These are phyloP conservation scores for Naso thynnoides DNA, from an alignment of 2,797 vertebrate species.

Conservation along the genomic window DNA sequence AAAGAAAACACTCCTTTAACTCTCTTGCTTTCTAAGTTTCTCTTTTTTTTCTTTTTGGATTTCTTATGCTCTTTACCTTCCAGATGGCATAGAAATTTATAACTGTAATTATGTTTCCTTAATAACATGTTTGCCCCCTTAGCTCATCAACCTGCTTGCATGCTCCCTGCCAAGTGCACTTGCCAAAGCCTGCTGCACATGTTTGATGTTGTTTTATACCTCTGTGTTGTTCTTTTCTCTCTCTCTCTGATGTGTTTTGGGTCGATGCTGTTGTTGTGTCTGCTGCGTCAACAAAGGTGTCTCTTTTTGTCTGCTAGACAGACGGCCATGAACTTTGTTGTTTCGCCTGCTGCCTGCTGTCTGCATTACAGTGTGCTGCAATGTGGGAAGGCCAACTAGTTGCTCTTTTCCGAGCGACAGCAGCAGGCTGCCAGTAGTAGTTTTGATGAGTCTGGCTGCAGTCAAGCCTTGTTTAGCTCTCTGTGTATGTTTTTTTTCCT, in stretches of 20 bases:
- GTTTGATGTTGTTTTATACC: constrained; percentile 69
- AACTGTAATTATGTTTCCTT: constrained; percentile 79
- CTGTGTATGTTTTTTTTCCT: neutral
- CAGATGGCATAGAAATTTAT: constrained; percentile 75
- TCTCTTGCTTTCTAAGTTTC: neutral
- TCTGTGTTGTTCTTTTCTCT: constrained; percentile 32
- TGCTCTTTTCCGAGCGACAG: constrained; percentile 12
- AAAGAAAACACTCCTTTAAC: constrained; percentile 22
- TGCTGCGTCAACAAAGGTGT: constrained; percentile 45
- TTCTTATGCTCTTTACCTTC: constrained; percentile 42
- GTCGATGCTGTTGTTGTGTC: constrained; percentile 52
- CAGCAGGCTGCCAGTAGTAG: constrained; percentile 23
- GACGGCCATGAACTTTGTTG: constrained; percentile 50
- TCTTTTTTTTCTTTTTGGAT: neutral
- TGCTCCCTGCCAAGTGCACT: constrained; percentile 56
- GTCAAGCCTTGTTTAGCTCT: constrained; percentile 31
- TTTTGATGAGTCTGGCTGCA: constrained; percentile 43
- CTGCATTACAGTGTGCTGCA: constrained; percentile 39
- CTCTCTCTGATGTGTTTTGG: constrained; percentile 47
- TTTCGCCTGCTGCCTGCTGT: constrained; percentile 42
- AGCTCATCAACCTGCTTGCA: constrained; percentile 57
- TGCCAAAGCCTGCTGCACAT: constrained; percentile 64
- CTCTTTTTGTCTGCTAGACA: constrained; percentile 42
- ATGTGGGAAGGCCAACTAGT: constrained; percentile 50
- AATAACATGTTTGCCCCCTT: constrained; percentile 66